Evolutionary conservation across 2,797 vertebrate species (phyloP).

Genomic region (Melanotaenia parkinsoni): DNA sequence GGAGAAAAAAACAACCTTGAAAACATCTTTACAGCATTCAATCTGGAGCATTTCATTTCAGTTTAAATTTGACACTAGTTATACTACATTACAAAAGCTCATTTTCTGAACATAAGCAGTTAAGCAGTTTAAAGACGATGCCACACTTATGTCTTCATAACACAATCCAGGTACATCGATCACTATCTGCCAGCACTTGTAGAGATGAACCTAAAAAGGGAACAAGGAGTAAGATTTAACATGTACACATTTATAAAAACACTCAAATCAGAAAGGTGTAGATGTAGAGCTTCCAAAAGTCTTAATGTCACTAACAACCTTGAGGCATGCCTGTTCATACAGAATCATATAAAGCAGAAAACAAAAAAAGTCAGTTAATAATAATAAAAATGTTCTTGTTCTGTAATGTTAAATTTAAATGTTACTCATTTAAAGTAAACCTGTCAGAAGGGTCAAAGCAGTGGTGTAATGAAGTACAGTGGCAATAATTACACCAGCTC

Average conservation of each 20-base stretch:
- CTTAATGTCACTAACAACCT: no score
- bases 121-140: constrained; percentile 4
- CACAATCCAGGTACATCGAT: constrained; percentile 93
- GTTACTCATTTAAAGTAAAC: not conserved
- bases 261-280: no score
- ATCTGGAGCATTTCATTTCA: constrained; percentile 19
- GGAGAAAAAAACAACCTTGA: constrained; percentile 10
- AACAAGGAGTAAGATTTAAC: not conserved
- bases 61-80: constrained; percentile 37
- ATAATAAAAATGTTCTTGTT: no score
- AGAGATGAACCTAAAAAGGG: constrained; percentile 87
- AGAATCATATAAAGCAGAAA: no score
- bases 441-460: not conserved
- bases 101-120: not conserved
- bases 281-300: no score
- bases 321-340: no score
- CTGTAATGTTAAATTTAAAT: not conserved
- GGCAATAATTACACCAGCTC: no score
- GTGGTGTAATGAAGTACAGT: no score
- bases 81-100: constrained; percentile 1
- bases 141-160: constrained; percentile 79
- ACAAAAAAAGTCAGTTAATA: no score
- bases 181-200: constrained; percentile 91
- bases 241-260: not conserved
- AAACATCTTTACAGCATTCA: constrained; percentile 22